Evolutionary conservation across 2,113 vertebrate species (phyloP).

Genomic region (Potamarius usumacintae): DNA sequence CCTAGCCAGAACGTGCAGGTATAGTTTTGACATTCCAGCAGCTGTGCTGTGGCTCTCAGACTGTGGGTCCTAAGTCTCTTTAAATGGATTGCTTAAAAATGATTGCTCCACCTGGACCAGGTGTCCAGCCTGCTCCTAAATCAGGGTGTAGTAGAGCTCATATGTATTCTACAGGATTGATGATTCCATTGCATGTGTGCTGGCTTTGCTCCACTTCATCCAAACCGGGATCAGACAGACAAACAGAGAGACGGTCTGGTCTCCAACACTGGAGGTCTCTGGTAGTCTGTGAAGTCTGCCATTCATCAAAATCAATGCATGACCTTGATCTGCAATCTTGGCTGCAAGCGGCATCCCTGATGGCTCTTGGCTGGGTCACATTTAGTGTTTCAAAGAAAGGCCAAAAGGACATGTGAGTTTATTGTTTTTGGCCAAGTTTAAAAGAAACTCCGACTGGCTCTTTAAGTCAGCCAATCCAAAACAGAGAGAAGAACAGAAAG

Average conservation of each 20-base stretch:
- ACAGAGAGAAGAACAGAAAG: slow-evolving; percentile 25
- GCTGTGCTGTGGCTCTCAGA: not conserved
- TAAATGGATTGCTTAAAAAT: not conserved
- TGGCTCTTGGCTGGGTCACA: slow-evolving; percentile 19
- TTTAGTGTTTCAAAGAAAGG: slow-evolving; percentile 29
- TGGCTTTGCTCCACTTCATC: slow-evolving; percentile 7
- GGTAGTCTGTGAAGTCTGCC: slow-evolving; percentile 34
- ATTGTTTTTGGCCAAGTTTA: slow-evolving; percentile 39
- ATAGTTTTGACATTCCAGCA: not conserved
- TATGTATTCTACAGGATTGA: slow-evolving; percentile 12
- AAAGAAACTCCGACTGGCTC: slow-evolving; percentile 22
- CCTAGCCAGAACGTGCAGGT: not conserved
- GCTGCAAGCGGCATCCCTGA: slow-evolving; percentile 8
- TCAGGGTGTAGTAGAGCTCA: not conserved
- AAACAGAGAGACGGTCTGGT: slow-evolving; percentile 20
- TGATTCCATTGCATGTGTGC: slow-evolving; percentile 1
- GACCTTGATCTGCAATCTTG: slow-evolving; percentile 33
- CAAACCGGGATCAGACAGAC: not conserved
- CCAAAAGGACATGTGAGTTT: slow-evolving; percentile 39
- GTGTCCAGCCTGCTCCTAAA: not conserved
- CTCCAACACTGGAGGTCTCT: slow-evolving; percentile 33
- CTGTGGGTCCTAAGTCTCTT: not conserved
- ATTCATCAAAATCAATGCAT: slow-evolving; percentile 36
- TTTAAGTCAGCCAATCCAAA: not conserved
- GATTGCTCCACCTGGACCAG: not conserved